phyloP scores from a whole-genome alignment of 2,797 vertebrate species.

The Picus viridis region DNA sequence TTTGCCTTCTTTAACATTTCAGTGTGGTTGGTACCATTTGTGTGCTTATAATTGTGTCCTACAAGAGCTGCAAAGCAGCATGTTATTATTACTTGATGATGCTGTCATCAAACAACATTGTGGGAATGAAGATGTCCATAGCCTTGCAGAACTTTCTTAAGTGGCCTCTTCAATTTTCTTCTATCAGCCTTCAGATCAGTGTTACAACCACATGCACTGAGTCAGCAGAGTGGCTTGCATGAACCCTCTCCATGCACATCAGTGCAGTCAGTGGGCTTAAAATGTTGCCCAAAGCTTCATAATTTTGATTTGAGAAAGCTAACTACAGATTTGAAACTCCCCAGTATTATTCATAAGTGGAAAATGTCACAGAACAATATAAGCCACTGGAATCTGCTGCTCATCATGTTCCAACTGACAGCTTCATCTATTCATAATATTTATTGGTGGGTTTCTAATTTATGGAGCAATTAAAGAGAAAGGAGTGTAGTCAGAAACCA shows the following conservation, averaged over 20 bases:
- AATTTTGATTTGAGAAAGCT: background rate
- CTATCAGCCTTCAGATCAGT: background rate
- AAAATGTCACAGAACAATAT: constrained; percentile 41
- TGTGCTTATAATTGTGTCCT: background rate
- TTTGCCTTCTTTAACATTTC: background rate
- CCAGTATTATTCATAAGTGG: background rate
- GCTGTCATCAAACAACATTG: background rate
- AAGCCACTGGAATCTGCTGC: constrained; percentile 7
- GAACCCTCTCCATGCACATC: background rate
- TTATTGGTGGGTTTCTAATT: constrained; percentile 30
- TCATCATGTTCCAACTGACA: constrained; percentile 8
- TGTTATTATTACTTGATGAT: background rate
- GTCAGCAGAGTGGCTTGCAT: background rate
- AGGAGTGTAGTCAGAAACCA: constrained; percentile 14
- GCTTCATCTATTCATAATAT: constrained; percentile 51
- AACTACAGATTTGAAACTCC: background rate
- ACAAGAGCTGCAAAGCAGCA: background rate
- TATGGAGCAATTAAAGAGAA: constrained; percentile 27
- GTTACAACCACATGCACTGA: rapidly evolving
- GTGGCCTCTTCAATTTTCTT: background rate
- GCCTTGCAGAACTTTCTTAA: background rate
- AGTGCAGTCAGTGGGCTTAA: background rate
- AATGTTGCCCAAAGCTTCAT: background rate
- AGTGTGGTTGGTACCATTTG: background rate
- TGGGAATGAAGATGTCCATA: background rate